Evolutionary conservation across 1,140 invertebrate species (phyloP).

Genomic region (Theocolax elegans): DNA sequence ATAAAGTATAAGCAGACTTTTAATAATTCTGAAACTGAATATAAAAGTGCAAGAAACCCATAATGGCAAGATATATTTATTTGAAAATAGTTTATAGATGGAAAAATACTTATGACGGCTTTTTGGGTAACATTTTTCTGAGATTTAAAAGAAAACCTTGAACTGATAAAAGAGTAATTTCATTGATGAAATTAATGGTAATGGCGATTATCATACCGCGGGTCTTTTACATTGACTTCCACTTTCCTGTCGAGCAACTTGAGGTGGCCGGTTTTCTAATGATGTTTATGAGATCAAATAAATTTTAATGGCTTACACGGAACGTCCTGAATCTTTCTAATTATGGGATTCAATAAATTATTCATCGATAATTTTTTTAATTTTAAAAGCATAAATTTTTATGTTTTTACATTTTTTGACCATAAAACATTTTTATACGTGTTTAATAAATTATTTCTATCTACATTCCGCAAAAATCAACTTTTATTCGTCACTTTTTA

Average conservation of each 20-base stretch:
- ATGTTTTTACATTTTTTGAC: background rate
- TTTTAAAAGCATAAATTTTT: background rate
- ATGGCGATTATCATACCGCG: background rate
- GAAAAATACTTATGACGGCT: no score
- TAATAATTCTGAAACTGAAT: no score
- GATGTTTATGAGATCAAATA: conserved; percentile 20
- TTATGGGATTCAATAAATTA: conserved; percentile 12
- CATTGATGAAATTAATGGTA: conserved; percentile 9
- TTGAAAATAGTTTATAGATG: no score
- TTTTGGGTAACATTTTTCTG: no score
- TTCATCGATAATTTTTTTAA: background rate
- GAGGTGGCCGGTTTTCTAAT: conserved; percentile 10
- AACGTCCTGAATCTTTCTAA: background rate
- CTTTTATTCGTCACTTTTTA: no score
- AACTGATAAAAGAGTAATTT: background rate
- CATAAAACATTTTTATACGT: background rate
- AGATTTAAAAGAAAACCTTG: background rate
- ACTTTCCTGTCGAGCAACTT: background rate
- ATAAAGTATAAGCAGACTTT: background rate
- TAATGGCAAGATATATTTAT: no score
- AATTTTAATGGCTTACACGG: conserved; percentile 18
- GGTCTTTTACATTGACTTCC: background rate
- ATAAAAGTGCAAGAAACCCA: no score
- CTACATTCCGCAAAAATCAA: no score
- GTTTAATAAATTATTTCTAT: background rate